A percentile compares a stretch with the other conserved stretches of the same genome.
Evolutionary conservation across 2,888 invertebrate species (phyloP).

Genomic region (Clistopyga incitator): DNA sequence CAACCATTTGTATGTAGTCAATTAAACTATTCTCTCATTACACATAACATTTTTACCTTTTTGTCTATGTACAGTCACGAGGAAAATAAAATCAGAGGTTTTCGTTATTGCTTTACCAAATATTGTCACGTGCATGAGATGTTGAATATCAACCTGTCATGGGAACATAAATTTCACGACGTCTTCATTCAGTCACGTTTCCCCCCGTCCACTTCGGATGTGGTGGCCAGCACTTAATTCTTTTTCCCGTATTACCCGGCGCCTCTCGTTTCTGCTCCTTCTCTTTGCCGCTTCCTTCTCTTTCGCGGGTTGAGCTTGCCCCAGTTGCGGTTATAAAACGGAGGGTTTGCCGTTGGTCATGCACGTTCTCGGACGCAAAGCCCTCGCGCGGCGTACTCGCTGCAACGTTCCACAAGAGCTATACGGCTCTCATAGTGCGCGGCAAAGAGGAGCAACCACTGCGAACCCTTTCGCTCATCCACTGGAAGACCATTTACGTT

Average conservation of each 20-base stretch:
- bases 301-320: slow-evolving; percentile 48
- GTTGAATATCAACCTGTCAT: neutral
- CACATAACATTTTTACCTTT: neutral
- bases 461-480: slow-evolving; percentile 52
- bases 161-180: slow-evolving; percentile 18
- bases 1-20: no score
- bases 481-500: slow-evolving; percentile 60
- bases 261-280: slow-evolving; percentile 28
- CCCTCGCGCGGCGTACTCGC: slow-evolving; percentile 25
- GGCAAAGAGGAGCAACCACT: slow-evolving; percentile 20
- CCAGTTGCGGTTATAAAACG: slow-evolving; percentile 62
- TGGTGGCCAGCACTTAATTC: slow-evolving; percentile 35
- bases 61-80: neutral
- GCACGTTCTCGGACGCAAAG: slow-evolving; percentile 40
- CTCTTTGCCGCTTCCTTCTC: slow-evolving; percentile 52
- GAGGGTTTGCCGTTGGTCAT: slow-evolving; percentile 28
- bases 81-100: neutral
- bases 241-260: slow-evolving; percentile 44
- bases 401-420: slow-evolving; percentile 27
- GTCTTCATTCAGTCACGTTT: slow-evolving; percentile 13
- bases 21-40: no score
- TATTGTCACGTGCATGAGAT: neutral
- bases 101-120: neutral
- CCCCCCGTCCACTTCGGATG: slow-evolving; percentile 18
- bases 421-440: slow-evolving; percentile 3